A percentile compares a stretch with the other conserved stretches of the same genome.
Evolutionary conservation across 2,888 invertebrate species (phyloP).

Genomic region (Parnassius orleans): DNA sequence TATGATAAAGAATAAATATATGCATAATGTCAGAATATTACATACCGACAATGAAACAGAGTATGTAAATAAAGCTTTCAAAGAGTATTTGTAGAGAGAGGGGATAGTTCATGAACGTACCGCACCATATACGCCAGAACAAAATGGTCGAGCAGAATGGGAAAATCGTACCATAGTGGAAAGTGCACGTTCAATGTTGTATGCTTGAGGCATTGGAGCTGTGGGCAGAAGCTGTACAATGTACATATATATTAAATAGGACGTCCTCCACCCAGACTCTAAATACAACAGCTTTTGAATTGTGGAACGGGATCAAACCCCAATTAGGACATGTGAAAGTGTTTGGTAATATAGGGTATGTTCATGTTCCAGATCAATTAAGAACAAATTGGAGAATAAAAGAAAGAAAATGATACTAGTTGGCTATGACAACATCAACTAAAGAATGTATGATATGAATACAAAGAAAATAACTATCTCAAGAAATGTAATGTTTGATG

Average conservation of each 20-base stretch:
- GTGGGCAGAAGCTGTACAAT: conserved; percentile 44
- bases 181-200: conserved; percentile 38
- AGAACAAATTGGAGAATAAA: conserved; percentile 24
- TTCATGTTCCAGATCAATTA: too few species aligned
- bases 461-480: too few species aligned
- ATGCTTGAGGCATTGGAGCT: conserved; percentile 32
- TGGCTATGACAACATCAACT: conserved; percentile 42
- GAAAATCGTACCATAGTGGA: too few species aligned
- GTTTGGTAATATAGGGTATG: too few species aligned
- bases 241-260: conserved; percentile 41
- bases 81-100: too few species aligned
- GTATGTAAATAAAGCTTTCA: too few species aligned
- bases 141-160: too few species aligned
- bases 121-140: too few species aligned
- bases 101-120: too few species aligned
- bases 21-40: conserved; percentile 32
- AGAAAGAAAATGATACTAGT: conserved; percentile 34
- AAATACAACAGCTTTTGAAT: conserved; percentile 34
- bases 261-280: conserved; percentile 33
- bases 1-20: conserved; percentile 33
- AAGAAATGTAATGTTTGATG: too few species aligned
- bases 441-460: conserved; percentile 39
- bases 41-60: conserved; percentile 38
- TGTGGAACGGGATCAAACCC: too few species aligned
- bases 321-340: too few species aligned